Base-by-base conservation (phyloP, 2,113 vertebrate species). In the Ophthalmolycus amberensis region DNA sequence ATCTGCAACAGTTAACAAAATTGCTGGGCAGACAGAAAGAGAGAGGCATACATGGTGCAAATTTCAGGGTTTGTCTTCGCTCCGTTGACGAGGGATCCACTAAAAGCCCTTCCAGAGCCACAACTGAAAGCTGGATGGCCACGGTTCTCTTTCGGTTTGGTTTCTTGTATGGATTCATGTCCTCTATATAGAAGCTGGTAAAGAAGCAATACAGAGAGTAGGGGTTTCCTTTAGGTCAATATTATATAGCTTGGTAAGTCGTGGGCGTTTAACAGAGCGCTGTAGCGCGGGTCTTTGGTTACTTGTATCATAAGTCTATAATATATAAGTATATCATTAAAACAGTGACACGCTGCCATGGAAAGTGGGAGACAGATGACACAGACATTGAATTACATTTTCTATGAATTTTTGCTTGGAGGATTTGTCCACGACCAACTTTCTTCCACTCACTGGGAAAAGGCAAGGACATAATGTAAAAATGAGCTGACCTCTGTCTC, bases 1-100 rank as follows among this genome's bases (percentile, higher is more conserved):
- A 88, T 89, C 85, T 90, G 83, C 32, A 65, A 75, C 79, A 71
- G 78, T 81, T 78, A 84, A 84, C 58, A 48, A 74, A 91, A 79
- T 75, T 88, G 76, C 88, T 84, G 22, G 34, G 81, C 82, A 85
- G 80, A 82, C 85, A 85, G 77, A 88, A 90, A 82, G 6, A 69
- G 66, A 68, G 78, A 86, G 37, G 74, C 75, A 46, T 71, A 65
- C 48, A 88, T 10, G 64, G 79, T 76, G 83, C 76, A 92, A 84
- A 90, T 90, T 90, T 85, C 60, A 88, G 91, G 85, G 88, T 88
- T 89, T 86, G 78, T 80, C 56, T 77, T 78, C 3, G 10, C 59
- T 82, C 56, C 10, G 27, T 66, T 71, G 63, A 82, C 76, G 44
- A 62, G 50, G 63, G 77, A 84, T 82, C 65, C 62, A 64, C 74